Evolutionary conservation across 2,888 invertebrate species (phyloP), one percentile per base, ranked within the genome.

Genomic region (Hydrotaea cyrtoneurina): DNA sequence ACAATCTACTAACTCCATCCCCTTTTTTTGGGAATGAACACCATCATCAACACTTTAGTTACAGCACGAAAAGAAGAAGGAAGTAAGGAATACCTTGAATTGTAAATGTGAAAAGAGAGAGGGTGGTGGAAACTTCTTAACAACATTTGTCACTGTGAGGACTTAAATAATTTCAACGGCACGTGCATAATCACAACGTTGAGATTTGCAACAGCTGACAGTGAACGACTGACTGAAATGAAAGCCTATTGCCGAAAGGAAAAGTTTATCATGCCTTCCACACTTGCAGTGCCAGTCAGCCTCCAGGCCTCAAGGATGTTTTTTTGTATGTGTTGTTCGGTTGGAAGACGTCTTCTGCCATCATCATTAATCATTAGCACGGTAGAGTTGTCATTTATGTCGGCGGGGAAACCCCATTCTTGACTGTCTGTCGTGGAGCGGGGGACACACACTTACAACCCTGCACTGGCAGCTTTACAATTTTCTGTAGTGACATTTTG

Each of bases 171-270:
- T 85, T 80, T 86, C 80, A 78, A 80, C 80, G 86, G 78, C 86
- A 86, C 86, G 86, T 86, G 86, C 82, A 85, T 80, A 82, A 85
- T 77, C 73, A 85, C 79, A 73, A 80, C 78, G 80, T 85, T 86
- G 86, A 82, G 85, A 86, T 86, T 83, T 86, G 86, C 82, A 86
- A 83, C 87, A 87, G 86, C 87, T 87, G 86, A 81, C 87, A 85
- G 73, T 77, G 76, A 74, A 59, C 23, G 59, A 59, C 3, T 0
- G 39, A 11, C 5, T 53, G 53, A n/a, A 55, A 55, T 21, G 80
- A 76, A 74, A 75, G 69, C 78, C 79, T 79, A 78, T 21, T 59
- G 64, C 69, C 71, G 78, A 3, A 74, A 85, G 81, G 59, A 77
- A 73, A 21, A 55, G 78, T 77, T 81, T 85, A 79, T 82, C 84